Percentiles rank a stretch among this genome's conserved stretches.
phyloP scores from a whole-genome alignment of 2,113 vertebrate species.

The Sapajus apella region DNA sequence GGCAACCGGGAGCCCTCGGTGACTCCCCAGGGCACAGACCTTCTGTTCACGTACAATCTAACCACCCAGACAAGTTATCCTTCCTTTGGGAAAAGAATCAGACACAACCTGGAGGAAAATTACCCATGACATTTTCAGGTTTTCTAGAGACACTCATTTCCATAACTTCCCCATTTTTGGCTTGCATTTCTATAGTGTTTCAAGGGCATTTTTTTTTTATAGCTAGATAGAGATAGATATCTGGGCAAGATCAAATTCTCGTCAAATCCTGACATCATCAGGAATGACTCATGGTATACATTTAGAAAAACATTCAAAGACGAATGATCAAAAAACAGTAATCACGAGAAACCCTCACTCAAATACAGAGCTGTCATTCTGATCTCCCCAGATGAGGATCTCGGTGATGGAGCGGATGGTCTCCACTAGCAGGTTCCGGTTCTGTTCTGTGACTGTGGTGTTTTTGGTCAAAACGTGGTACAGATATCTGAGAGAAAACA shows the following conservation, averaged over 20 bases:
- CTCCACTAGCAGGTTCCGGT: conserved; percentile 97
- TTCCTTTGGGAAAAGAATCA: background rate
- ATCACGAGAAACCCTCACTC: conserved; percentile 89
- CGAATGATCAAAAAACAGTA: background rate
- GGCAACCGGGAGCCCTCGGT: background rate
- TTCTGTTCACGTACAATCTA: background rate
- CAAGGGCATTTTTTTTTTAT: conserved; percentile 6
- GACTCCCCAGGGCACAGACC: background rate
- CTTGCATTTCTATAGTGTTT: background rate
- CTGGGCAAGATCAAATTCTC: background rate
- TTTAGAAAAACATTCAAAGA: conserved; percentile 10
- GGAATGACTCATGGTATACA: conserved; percentile 25
- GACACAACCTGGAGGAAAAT: conserved; percentile 5
- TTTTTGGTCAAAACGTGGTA: conserved; percentile 98
- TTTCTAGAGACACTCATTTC: conserved; percentile 9
- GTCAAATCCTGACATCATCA: conserved; percentile 5
- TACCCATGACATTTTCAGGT: background rate
- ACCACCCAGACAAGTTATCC: background rate
- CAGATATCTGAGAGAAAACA: conserved; percentile 89
- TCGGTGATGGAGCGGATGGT: conserved; percentile 98
- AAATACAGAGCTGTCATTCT: conserved; percentile 99
- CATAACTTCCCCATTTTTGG: background rate
- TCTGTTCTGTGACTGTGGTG: conserved; percentile 98
- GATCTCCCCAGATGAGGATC: conserved; percentile 99
- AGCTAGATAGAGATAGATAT: background rate